Conservation (phyloP, 2,888 invertebrate genomes). For the Eupithecia subfuscata region DNA sequence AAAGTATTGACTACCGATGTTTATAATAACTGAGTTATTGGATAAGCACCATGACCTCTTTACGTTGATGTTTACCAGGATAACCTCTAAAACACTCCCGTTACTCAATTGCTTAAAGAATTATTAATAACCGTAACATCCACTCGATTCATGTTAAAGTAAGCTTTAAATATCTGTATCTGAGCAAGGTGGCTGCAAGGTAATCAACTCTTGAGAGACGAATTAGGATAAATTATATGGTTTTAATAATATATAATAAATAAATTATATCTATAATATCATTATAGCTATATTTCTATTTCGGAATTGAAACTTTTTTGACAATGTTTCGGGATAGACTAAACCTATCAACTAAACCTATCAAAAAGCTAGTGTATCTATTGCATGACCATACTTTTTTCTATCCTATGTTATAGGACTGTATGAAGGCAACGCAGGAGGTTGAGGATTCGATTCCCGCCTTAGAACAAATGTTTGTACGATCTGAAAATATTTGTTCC, state of each 20-base stretch:
- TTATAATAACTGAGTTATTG: constrained; percentile 5
- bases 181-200: not conserved
- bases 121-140: constrained; percentile 25
- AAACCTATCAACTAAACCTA: not conserved
- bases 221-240: not conserved
- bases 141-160: constrained; percentile 3
- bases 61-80: constrained; percentile 31
- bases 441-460: too few relatives aligned
- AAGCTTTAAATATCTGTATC: not conserved
- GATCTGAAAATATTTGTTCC: too few relatives aligned
- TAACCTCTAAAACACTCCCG: constrained; percentile 25
- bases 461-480: too few relatives aligned
- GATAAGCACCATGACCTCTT: constrained; percentile 26
- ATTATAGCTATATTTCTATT: not conserved
- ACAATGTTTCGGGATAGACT: not conserved
- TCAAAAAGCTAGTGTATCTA: too few relatives aligned
- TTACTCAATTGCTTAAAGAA: constrained; percentile 22
- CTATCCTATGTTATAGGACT: too few relatives aligned
- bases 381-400: too few relatives aligned
- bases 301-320: not conserved
- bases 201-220: not conserved
- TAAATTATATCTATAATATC: too few relatives aligned
- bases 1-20: not conserved
- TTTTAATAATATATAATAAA: too few relatives aligned
- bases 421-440: too few relatives aligned